Evolutionary conservation across 2,113 vertebrate genomes (phyloP).

Genomic region (Andinoacara biseriatus): DNA sequence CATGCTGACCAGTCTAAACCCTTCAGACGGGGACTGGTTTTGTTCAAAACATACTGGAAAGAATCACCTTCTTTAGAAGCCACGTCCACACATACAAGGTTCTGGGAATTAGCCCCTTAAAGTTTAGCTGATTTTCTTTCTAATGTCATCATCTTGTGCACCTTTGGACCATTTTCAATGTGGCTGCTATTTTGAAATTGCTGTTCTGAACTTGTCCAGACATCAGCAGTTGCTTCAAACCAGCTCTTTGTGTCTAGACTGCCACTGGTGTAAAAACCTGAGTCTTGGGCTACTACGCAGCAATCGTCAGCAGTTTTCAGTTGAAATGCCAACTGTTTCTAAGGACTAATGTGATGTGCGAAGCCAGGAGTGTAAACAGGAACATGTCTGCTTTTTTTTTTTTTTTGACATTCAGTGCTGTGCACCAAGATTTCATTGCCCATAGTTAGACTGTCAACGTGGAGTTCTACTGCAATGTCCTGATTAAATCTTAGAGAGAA

Average conservation of each 20-base stretch:
- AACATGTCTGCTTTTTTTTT: neutral
- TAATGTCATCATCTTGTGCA: neutral
- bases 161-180: neutral
- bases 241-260: neutral
- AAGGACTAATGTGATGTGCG: neutral
- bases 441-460: no score
- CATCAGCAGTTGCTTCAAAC: neutral
- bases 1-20: neutral
- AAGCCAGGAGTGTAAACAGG: neutral
- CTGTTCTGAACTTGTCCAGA: neutral
- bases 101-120: neutral
- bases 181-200: neutral
- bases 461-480: neutral
- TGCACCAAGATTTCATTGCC: neutral
- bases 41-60: neutral
- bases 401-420: neutral
- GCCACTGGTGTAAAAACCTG: neutral
- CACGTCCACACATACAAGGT: neutral
- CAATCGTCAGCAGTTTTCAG: neutral
- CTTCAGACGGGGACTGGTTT: neutral
- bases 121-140: neutral
- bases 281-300: neutral
- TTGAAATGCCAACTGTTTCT: neutral
- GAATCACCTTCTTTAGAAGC: neutral
- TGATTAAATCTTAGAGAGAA: neutral